Base-by-base conservation (phyloP, 2,113 vertebrate genomes). In the Salminus brasiliensis region DNA sequence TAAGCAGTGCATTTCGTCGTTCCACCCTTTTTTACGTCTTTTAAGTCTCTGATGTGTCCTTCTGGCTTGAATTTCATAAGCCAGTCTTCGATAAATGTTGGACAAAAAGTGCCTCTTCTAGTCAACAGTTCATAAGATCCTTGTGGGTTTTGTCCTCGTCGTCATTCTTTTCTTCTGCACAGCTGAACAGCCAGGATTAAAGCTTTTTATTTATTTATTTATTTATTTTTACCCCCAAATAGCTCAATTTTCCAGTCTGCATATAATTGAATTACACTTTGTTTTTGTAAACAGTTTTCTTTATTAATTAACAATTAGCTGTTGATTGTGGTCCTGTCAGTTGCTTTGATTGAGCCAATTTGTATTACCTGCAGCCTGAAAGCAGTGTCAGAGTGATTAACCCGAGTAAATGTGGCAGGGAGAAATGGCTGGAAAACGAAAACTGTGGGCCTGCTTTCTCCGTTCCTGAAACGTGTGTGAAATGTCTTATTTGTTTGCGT, bases 221-320 rank as follows among this genome's bases (percentile, higher is more conserved):
- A n/a, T n/a, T n/a, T 16, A 21, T 41, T 60, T 70, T 39, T 27
- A n/a, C n/a, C 36, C 69, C 3, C 29, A 63, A 76, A 53, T 65
- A 32, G 11, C 49, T 77, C n/a, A 39, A 67, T 47, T 57, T 67
- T 29, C 47, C 57, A 53, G 21, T 41, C 27, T 10, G 34, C 39
- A 30, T n/a, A 25, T 82, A 77, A 77, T 77, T 67, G 30, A 76
- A 55, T 67, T 72, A 43, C 11, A 27, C 18, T 63, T 21, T 63
- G 63, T 68, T 74, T 27, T 72, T 72, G 59, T 30, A 79, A 65
- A 66, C 69, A 32, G 23, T 72, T 79, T 41, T 43, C 53, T 45
- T 53, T 70, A 70, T 74, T 63, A 70, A 74, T 74, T 62, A 70
- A 78, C 63, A 78, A 78, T 78, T 79, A 70, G 23, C 9, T 49